A percentile compares a stretch with the other conserved stretches of the same genome.
phyloP scores from a whole-genome alignment of 2,113 vertebrate genomes.

The Ursus arctos region DNA sequence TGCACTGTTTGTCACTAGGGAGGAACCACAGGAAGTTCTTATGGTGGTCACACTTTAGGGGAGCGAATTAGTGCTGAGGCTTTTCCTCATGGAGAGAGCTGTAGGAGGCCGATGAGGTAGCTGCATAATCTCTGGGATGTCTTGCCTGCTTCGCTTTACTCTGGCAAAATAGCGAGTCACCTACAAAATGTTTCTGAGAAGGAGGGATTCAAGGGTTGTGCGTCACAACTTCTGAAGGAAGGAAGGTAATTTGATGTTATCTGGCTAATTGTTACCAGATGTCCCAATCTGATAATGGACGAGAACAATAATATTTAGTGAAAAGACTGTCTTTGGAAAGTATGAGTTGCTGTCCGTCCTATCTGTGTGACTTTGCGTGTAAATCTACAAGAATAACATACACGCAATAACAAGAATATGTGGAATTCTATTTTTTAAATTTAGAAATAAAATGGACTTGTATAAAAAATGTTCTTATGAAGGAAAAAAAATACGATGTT shows the following conservation, averaged over 20 bases:
- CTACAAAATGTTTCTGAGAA: not conserved
- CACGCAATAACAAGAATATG: not conserved
- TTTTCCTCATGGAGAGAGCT: not conserved
- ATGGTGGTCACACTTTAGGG: conserved; percentile 27
- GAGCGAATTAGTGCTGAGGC: not conserved
- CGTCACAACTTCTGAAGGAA: not conserved
- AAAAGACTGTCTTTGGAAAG: not conserved
- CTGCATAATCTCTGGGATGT: not conserved
- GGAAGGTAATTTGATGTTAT: not conserved
- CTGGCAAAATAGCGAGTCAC: not conserved
- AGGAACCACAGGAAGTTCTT: conserved; percentile 27
- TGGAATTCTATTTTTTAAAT: not conserved
- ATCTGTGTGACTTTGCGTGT: not conserved
- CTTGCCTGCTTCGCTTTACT: not conserved
- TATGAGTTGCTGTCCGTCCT: not conserved
- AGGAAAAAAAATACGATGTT: not conserved
- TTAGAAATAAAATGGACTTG: not conserved
- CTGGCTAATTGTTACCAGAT: not conserved
- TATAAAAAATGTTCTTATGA: not conserved
- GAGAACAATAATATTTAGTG: not conserved
- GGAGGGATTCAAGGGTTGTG: not conserved
- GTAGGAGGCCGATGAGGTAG: conserved; percentile 16
- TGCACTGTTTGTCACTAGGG: not conserved
- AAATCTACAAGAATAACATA: not conserved
- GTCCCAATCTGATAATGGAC: not conserved